Evolutionary conservation across 2,113 vertebrate species (phyloP), one percentile per base, ranked within the genome.

Genomic region (Microcebus ravelobensis): DNA sequence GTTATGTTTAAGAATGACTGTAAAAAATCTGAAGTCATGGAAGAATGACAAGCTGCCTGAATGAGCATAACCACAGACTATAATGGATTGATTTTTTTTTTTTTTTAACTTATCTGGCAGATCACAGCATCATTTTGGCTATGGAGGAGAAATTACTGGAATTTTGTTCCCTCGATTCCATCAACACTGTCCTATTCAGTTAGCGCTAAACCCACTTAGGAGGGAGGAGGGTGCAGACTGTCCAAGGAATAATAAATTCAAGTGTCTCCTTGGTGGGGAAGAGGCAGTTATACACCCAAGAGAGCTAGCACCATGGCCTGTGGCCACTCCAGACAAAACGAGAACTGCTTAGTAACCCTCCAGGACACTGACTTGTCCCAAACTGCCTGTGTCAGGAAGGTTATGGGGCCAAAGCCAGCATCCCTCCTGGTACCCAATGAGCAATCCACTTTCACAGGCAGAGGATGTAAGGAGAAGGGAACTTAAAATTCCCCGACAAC

Each of bases 21-120:
- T 73, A 91, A 93, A 50, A 21, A 1, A 91, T 50, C 34, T 77
- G 63, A 95, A 84, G 55, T 86, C 48, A 88, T 14, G 92, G 1
- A 68, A 77, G 27, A 96, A 77, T 87, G 65, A 86, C 20, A 17
- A 94, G 29, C 13, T 13, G 18, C 3, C 12, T 70, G 59, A 80
- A 50, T 48, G 27, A 65, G 14, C 27, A 92, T 52, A 71, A 94
- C 27, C 83, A 31, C 21, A 50, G 45, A 52, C 9, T 8, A 17
- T 7, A 84, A 91, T 21, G 8, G 39, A 67, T 42, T 31, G 31
- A 45, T 59, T 36, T 77, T 34, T 36, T 10, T 1, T 3, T 55
- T 3, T 55, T 29, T n/a, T 48, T 61, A 8, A 55, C 4, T 74
- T 42, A 67, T 71, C 59, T 42, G 34, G 18, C 42, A 39, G 11